phyloP scores from a whole-genome alignment of 30 jellyfish, hydroid and myxozoan genomes.

The Phacellophora camtschatica region DNA sequence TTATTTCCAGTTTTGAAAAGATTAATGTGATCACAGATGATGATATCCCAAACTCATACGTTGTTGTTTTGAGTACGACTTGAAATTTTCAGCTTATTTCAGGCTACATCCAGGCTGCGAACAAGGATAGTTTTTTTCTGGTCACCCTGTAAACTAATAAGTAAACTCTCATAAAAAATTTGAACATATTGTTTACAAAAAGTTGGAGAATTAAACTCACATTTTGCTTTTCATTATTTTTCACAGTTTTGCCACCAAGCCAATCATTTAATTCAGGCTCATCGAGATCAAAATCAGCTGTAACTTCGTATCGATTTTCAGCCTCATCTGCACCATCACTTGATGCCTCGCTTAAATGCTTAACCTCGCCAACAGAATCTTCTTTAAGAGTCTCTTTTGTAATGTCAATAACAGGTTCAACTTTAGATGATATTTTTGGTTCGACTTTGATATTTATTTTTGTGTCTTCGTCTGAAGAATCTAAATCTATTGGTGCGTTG shows the following conservation, averaged over 20 bases:
- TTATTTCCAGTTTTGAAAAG: too few species aligned
- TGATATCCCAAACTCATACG: too few species aligned
- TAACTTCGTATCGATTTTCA: slow-evolving; percentile 20
- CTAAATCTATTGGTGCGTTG: slow-evolving; percentile 50
- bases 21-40: too few species aligned
- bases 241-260: slow-evolving; percentile 28
- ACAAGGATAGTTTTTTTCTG: too few species aligned
- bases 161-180: too few species aligned
- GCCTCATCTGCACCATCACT: slow-evolving; percentile 63
- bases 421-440: neutral
- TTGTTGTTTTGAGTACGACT: too few species aligned
- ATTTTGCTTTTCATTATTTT: neutral
- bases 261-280: slow-evolving; percentile 40
- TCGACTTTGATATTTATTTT: neutral
- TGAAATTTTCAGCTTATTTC: too few species aligned
- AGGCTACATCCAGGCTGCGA: too few species aligned
- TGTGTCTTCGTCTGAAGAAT: slow-evolving; percentile 42
- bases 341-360: slow-evolving; percentile 9
- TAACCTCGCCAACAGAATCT: neutral
- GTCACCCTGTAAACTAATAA: too few species aligned
- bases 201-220: too few species aligned
- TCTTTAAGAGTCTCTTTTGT: neutral
- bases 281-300: slow-evolving; percentile 61
- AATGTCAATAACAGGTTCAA: neutral
- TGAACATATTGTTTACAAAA: too few species aligned